Conservation (phyloP, 23 tunicate species). For the Diplosoma virens region DNA sequence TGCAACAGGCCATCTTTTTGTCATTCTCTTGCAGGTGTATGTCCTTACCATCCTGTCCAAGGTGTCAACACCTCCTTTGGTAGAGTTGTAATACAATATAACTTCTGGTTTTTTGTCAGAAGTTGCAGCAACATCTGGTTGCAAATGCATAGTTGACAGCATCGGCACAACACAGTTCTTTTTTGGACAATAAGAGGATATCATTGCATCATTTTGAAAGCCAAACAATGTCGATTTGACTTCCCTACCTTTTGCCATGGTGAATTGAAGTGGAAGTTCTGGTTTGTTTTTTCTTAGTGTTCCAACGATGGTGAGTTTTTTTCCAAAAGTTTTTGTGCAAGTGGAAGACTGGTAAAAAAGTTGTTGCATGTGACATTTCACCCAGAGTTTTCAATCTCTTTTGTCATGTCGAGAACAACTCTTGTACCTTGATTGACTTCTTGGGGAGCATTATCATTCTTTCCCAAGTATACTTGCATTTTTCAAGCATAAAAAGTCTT, state of each 20-base stretch:
- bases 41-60: conserved; percentile 24
- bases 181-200: conserved; percentile 13
- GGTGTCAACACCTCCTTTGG: conserved; percentile 19
- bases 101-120: conserved; percentile 23
- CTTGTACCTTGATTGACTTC: conserved; percentile 35
- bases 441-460: conserved; percentile 8
- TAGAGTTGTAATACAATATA: conserved; percentile 20
- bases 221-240: conserved; percentile 12
- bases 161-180: neutral
- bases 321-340: neutral
- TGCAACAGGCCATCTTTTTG: conserved; percentile 25
- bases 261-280: conserved; percentile 17
- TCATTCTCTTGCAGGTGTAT: conserved; percentile 33
- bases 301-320: conserved; percentile 13
- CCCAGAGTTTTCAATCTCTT: conserved; percentile 32
- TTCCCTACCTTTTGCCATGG: conserved; percentile 6
- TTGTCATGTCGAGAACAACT: conserved; percentile 15
- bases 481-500: conserved; percentile 31
- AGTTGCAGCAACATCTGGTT: neutral
- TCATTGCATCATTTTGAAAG: conserved; percentile 16
- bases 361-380: conserved; percentile 19
- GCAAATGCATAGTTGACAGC: conserved; percentile 21
- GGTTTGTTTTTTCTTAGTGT: conserved; percentile 23
- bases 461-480: conserved; percentile 23
- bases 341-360: conserved; percentile 22